A percentile compares a stretch with the other conserved stretches of the same genome.
phyloP scores from a whole-genome alignment of 2,888 invertebrate species.

The Nysson spinosus region DNA sequence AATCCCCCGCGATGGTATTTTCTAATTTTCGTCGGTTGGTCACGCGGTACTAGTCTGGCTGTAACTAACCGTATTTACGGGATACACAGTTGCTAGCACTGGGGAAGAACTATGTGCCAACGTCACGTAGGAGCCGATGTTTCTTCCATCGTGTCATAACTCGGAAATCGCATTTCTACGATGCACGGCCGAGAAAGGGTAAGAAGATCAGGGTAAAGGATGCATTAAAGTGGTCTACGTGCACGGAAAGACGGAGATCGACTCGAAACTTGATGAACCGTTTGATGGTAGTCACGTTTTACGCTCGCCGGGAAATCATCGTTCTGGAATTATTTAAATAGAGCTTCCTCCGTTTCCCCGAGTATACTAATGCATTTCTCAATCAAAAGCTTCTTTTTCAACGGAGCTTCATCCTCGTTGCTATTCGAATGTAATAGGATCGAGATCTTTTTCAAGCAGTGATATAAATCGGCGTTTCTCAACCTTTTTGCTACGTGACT shows the following conservation, averaged over 20 bases:
- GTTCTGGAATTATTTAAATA: constrained; percentile 28
- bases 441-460: too few relatives aligned
- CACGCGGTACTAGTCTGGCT: constrained; percentile 59
- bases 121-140: constrained; percentile 43
- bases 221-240: constrained; percentile 41
- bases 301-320: constrained; percentile 27
- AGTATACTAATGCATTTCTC: constrained; percentile 9
- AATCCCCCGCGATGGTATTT: constrained; percentile 47
- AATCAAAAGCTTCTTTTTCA: background rate
- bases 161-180: constrained; percentile 51
- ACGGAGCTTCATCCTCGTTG: too few relatives aligned
- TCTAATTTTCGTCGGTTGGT: constrained; percentile 64
- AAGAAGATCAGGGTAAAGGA: constrained; percentile 34
- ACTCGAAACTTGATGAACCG: constrained; percentile 35
- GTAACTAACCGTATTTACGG: constrained; percentile 63
- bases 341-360: constrained; percentile 28
- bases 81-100: constrained; percentile 41
- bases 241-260: constrained; percentile 22
- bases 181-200: constrained; percentile 19
- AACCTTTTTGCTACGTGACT: too few relatives aligned
- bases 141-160: constrained; percentile 40
- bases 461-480: too few relatives aligned
- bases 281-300: constrained; percentile 43
- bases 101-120: constrained; percentile 53
- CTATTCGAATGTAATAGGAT: too few relatives aligned